Evolutionary conservation across 2,113 vertebrate species (phyloP), one percentile per base, ranked within the genome.

Genomic region (Falcunculus frontatus): DNA sequence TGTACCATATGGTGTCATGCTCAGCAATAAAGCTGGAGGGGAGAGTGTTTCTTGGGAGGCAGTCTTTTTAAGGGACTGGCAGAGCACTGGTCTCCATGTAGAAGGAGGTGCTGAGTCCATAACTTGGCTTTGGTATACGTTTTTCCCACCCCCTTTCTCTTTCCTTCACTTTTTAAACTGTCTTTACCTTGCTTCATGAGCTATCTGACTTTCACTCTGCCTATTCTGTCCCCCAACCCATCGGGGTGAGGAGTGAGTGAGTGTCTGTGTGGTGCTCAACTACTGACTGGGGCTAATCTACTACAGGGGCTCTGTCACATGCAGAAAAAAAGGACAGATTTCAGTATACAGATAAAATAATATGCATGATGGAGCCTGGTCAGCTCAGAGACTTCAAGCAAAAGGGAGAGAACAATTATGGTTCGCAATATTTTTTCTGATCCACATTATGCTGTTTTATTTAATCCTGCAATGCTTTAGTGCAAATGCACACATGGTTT

Each of bases 191-290:
- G 33, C 60, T 42, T 3, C 26, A 27, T 33, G 41, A 33, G 7
- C 50, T 83, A 29, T 18, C 8, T 78, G 49, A 32, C 19, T 79
- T 62, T 46, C 5, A 50, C 4, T 60, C 8, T 47, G 25, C 27
- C 18, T 53, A 1, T 47, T 53, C 42, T 62, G 8, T 35, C 25
- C 7, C 14, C 17, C 13, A 32, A 2, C 2, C 9, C 6, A 0
- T 7, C 5, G 4, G 5, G 4, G 5, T 33, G 14, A 14, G n/a
- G 46, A 50, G 10, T 13, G 35, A 63, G 11, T 4, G 8, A 64
- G 29, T 11, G 33, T 4, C n/a, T 30, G 1, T 20, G 7, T n/a
- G 20, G 27, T 41, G 11, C 41, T 83, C 18, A 75, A 19, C 19
- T 63, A 13, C 26, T 63, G 27, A 2, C 13, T 67, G 37, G 1